Percentiles rank a stretch among this genome's conserved stretches.
These are phyloP conservation scores for Drosophila affinis DNA, from an alignment of 2,888 invertebrate genomes.

Conservation along the genomic window DNA sequence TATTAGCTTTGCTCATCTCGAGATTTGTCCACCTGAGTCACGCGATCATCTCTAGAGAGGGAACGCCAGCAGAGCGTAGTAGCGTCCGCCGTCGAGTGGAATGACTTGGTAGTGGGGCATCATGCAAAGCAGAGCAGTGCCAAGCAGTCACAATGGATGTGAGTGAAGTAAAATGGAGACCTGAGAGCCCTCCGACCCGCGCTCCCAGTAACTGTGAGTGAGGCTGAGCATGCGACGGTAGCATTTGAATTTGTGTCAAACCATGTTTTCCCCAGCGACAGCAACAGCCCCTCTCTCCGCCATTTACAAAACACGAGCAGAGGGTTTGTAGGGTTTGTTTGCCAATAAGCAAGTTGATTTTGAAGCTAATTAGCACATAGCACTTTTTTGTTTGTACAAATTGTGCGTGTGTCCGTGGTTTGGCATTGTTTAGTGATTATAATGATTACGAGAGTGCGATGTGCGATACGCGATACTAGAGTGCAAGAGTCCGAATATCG, in stretches of 20 bases:
- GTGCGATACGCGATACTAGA: conserved; percentile 22
- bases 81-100: conserved; percentile 49
- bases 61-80: conserved; percentile 43
- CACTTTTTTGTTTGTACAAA: conserved; percentile 10
- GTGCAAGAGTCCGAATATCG: conserved; percentile 3
- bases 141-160: neutral
- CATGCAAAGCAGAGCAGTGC: conserved; percentile 17
- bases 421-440: conserved; percentile 52
- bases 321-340: neutral
- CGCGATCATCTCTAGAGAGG: conserved; percentile 54
- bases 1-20: conserved; percentile 13
- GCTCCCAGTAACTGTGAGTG: too few species aligned
- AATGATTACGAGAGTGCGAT: conserved; percentile 55
- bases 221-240: conserved; percentile 7
- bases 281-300: neutral
- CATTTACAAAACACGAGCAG: conserved; percentile 4
- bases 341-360: conserved; percentile 23
- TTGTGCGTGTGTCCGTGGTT: conserved; percentile 20
- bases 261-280: conserved; percentile 8
- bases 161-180: conserved; percentile 24
- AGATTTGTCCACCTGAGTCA: conserved; percentile 28
- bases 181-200: neutral
- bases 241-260: conserved; percentile 56
- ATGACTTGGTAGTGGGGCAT: conserved; percentile 50
- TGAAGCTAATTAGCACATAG: conserved; percentile 61